Conservation (phyloP, 2,888 invertebrate species). For the Synergus gifuensis region DNA sequence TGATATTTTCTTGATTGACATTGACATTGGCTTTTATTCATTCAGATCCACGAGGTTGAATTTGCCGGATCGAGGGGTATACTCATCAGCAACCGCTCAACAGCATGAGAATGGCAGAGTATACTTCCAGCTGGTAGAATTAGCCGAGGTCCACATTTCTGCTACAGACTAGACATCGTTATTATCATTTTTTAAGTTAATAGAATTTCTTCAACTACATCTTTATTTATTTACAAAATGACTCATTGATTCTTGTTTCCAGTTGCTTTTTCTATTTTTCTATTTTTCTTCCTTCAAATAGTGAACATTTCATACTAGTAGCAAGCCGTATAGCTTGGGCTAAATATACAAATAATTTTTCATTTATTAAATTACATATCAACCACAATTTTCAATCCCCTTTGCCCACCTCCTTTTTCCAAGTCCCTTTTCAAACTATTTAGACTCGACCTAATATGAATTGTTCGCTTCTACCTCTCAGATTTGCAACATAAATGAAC, state of each 20-base stretch:
- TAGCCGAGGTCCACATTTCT: conserved; percentile 65
- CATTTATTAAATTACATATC: no score
- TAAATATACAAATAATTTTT: no score
- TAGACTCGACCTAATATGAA: not conserved
- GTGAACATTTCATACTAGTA: no score
- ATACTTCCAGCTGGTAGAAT: conserved; percentile 77
- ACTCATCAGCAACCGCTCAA: conserved; percentile 77
- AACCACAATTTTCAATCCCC: no score
- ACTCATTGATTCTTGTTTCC: not conserved
- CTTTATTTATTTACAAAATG: conserved; percentile 2
- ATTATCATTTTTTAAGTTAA: conserved; percentile 9
- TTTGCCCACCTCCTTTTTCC: no score
- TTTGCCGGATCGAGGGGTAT: conserved; percentile 76
- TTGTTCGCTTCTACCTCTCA: not conserved
- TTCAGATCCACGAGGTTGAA: conserved; percentile 73
- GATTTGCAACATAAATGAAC: not conserved
- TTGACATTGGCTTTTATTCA: conserved; percentile 64
- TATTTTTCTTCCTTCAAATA: no score
- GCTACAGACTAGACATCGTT: conserved; percentile 21
- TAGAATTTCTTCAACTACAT: conserved; percentile 3
- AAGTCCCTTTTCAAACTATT: no score
- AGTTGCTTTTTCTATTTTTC: not conserved
- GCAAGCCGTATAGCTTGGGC: no score
- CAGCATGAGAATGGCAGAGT: conserved; percentile 78
- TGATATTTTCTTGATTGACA: conserved; percentile 45